phyloP scores from a whole-genome alignment of 2,113 vertebrate species.

The Nothoprocta pentlandii region DNA sequence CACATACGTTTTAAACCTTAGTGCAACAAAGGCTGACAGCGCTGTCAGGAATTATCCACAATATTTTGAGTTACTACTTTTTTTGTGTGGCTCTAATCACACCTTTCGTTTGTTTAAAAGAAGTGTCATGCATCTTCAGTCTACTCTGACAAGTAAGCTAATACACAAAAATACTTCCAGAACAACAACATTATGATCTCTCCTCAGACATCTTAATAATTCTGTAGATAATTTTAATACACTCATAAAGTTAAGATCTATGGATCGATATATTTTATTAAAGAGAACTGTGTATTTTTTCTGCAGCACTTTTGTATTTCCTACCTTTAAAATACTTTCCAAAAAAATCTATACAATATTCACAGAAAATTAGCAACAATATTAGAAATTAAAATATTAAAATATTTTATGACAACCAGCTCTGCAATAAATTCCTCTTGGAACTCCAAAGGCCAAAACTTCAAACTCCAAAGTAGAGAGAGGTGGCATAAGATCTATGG shows the following conservation, averaged over 20 bases:
- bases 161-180: not conserved
- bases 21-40: not conserved
- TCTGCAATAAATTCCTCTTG: not conserved
- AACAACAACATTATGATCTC: rapidly evolving
- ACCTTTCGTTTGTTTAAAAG: not conserved
- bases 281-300: not conserved
- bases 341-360: not conserved
- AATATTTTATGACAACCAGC: not conserved
- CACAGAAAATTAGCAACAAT: not conserved
- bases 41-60: not conserved
- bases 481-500: not conserved
- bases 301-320: not conserved
- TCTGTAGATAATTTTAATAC: not conserved
- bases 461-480: not conserved
- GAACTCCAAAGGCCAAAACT: not conserved
- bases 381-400: not conserved
- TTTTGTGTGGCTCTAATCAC: not conserved
- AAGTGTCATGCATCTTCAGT: not conserved
- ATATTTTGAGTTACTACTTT: not conserved
- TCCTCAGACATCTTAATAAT: not conserved
- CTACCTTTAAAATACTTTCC: not conserved
- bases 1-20: not conserved
- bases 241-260: not conserved
- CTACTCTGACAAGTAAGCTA: not conserved
- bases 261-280: not conserved